Evolutionary conservation across 30 jellyfish, hydroid and myxozoan genomes (phyloP).

Genomic region (Rhopilema esculentum): DNA sequence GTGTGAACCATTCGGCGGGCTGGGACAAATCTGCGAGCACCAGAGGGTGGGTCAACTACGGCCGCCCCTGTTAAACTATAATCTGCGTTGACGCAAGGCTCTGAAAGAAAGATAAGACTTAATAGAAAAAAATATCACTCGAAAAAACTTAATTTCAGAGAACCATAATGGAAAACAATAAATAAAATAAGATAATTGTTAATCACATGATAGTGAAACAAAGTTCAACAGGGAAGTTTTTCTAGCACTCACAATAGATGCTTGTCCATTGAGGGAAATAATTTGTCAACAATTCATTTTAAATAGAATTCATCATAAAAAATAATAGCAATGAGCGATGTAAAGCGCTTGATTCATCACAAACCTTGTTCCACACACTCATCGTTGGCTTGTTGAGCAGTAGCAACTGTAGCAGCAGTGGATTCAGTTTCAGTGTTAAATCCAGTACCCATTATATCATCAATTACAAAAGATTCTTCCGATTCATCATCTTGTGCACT

Average conservation of each 20-base stretch:
- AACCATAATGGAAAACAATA: too few relatives aligned
- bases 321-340: too few relatives aligned
- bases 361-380: background rate
- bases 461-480: constrained; percentile 53
- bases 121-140: too few relatives aligned
- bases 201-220: too few relatives aligned
- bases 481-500: constrained; percentile 9
- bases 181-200: too few relatives aligned
- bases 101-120: background rate
- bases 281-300: too few relatives aligned
- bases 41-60: background rate
- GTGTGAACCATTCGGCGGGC: background rate
- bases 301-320: too few relatives aligned
- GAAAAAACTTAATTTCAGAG: too few relatives aligned
- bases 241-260: too few relatives aligned
- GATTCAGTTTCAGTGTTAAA: constrained; percentile 23
- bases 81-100: background rate
- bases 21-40: background rate
- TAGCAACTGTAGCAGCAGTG: background rate
- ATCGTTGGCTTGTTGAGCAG: background rate
- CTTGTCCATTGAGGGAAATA: too few relatives aligned
- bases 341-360: background rate
- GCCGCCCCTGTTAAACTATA: background rate
- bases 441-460: constrained; percentile 8
- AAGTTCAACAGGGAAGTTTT: too few relatives aligned